A percentile compares a stretch with the other conserved stretches of the same genome.
phyloP scores from a whole-genome alignment of 2,113 vertebrate genomes.

The rat (Rattus norvegicus) region GRCr8 NC_086020.1:32125001-32125500 shows the following conservation, averaged over 20 bases:
- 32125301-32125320: background rate
- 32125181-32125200: background rate
- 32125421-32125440: background rate
- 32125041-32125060: background rate
- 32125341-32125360: background rate
- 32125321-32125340: no score
- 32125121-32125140: background rate
- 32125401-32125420: fast-evolving
- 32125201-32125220: background rate
- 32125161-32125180: background rate
- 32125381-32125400: background rate
- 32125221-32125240: background rate
- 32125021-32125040: background rate
- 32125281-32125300: background rate
- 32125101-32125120: background rate
- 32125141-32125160: background rate
- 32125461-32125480: background rate
- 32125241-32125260: background rate
- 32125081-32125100: no score
- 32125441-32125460: background rate
- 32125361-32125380: background rate
- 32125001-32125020: background rate
- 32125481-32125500: background rate
- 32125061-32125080: background rate
- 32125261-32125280: background rate